These are phyloP conservation scores for Cosmia pyralina DNA, from an alignment of 2,888 invertebrate genomes.

Conservation along the genomic window DNA sequence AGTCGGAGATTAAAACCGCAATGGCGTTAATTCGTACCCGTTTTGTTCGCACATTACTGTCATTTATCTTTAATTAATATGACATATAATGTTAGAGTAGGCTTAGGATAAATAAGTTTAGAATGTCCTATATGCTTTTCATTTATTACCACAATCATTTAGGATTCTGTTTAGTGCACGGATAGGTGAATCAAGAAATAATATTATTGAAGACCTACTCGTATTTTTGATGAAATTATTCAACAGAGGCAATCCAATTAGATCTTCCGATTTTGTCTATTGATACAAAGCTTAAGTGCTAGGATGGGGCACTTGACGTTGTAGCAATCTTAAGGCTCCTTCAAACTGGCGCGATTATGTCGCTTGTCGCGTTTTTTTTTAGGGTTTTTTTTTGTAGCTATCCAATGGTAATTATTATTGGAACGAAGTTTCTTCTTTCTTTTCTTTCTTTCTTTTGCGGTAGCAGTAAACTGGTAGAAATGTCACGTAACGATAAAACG, in stretches of 20 bases:
- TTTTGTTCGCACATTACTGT: constrained; percentile 28
- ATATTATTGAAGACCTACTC: no score
- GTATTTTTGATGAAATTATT: no score
- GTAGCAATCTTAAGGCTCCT: no score
- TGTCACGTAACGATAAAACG: no score
- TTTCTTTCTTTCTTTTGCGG: no score
- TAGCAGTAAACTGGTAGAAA: no score
- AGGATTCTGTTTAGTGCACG: background rate
- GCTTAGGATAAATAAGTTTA: constrained; percentile 28
- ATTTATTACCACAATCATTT: background rate
- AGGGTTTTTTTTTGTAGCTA: no score
- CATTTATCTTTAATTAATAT: constrained; percentile 25
- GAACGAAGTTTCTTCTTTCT: no score
- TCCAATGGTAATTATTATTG: no score
- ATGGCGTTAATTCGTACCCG: constrained; percentile 24
- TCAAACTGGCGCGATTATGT: no score
- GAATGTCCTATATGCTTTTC: background rate
- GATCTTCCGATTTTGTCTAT: background rate
- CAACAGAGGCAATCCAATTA: background rate
- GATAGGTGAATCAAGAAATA: background rate
- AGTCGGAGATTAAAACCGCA: constrained; percentile 21
- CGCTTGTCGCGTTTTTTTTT: no score
- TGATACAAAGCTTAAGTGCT: no score
- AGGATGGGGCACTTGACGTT: background rate
- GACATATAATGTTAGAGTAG: constrained; percentile 6